These are phyloP conservation scores for Salticus scenicus DNA, from an alignment of 2,888 invertebrate genomes.

Conservation along the genomic window DNA sequence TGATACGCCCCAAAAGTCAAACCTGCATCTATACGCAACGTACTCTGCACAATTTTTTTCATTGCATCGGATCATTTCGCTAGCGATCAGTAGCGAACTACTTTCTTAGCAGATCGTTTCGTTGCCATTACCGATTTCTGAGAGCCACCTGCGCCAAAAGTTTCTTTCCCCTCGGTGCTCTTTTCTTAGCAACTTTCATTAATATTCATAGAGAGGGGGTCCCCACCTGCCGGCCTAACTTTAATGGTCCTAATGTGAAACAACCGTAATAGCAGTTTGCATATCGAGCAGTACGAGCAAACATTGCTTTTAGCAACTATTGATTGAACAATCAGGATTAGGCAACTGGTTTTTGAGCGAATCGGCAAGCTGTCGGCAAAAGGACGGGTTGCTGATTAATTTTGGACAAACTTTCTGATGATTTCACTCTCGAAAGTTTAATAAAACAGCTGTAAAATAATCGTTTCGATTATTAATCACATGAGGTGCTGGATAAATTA, in stretches of 20 bases:
- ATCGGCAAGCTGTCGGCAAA: not conserved
- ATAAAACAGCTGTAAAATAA: not conserved
- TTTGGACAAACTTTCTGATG: not conserved
- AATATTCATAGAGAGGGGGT: conserved; percentile 52
- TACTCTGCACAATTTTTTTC: no score
- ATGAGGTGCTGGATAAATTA: not conserved
- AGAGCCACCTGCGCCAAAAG: conserved; percentile 46
- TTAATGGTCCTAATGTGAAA: conserved; percentile 52
- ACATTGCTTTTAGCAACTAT: not conserved
- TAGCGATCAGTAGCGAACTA: conserved; percentile 42
- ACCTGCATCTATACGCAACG: no score
- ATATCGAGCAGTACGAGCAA: conserved; percentile 40
- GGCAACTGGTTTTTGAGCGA: not conserved
- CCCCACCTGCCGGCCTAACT: conserved; percentile 44
- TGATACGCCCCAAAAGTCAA: no score
- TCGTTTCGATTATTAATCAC: not conserved
- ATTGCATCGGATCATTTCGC: conserved; percentile 28
- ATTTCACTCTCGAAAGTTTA: not conserved
- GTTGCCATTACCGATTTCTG: conserved; percentile 59
- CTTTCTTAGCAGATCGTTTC: conserved; percentile 65
- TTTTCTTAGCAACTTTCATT: conserved; percentile 54
- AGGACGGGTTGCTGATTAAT: not conserved
- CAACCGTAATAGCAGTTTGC: conserved; percentile 49
- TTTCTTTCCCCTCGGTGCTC: conserved; percentile 38
- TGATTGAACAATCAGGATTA: not conserved